Evolutionary conservation across 2,888 invertebrate genomes (phyloP).

Genomic region (Troides helena): DNA sequence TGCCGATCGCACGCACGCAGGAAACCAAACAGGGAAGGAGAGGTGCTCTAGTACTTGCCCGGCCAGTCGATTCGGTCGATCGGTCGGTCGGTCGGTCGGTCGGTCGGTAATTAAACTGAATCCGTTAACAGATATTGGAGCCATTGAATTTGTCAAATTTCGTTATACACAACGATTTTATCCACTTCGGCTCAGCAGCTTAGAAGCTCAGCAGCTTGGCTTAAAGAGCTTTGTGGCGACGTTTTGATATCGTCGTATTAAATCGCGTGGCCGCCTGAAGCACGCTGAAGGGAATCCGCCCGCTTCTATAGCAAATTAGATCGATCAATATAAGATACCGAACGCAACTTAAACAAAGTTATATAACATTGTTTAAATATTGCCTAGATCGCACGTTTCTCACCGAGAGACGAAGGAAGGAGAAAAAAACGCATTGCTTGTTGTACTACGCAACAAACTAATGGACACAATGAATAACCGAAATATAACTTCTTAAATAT

Average conservation of each 20-base stretch:
- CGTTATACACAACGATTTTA: not conserved
- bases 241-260: not conserved
- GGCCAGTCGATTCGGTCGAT: no score
- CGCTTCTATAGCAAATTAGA: not conserved
- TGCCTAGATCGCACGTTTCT: no score
- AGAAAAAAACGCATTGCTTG: no score
- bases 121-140: not conserved
- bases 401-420: no score
- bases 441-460: no score
- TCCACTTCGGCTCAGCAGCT: not conserved
- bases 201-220: not conserved
- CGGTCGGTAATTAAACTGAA: not conserved
- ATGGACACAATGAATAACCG: no score
- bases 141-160: constrained; percentile 2
- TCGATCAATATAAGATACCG: not conserved
- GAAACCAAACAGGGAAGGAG: no score
- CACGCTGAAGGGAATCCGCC: not conserved
- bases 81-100: no score
- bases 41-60: no score
- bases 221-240: constrained; percentile 2
- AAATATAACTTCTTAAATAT: no score
- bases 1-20: no score
- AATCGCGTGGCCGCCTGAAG: not conserved
- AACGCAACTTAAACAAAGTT: not conserved
- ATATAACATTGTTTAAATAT: not conserved